These are phyloP conservation scores for Xestia rhomboidea DNA, from an alignment of 2,888 invertebrate species.

Conservation along the genomic window DNA sequence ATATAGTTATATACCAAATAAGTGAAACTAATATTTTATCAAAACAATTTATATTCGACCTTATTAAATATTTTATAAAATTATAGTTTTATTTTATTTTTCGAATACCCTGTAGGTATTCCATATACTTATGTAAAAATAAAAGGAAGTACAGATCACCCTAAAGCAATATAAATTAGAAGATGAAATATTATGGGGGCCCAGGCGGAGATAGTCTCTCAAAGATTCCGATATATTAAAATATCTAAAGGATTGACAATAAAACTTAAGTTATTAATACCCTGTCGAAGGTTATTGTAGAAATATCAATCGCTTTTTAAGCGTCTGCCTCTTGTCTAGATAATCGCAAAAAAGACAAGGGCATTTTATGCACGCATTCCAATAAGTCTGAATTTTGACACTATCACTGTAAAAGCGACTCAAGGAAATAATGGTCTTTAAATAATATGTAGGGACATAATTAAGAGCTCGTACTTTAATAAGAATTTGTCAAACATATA, in stretches of 20 bases:
- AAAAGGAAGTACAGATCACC: background rate
- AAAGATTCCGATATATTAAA: background rate
- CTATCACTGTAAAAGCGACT: background rate
- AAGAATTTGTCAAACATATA: background rate
- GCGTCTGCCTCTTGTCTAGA: background rate
- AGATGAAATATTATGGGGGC: background rate
- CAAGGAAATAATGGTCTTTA: background rate
- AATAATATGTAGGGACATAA: background rate
- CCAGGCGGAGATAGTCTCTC: background rate
- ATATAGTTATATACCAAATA: conserved; percentile 11
- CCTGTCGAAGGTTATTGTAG: background rate
- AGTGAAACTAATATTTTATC: conserved; percentile 20
- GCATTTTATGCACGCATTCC: background rate
- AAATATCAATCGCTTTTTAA: background rate
- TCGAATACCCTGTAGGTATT: background rate
- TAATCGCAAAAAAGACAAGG: background rate
- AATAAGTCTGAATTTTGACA: background rate
- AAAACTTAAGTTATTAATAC: background rate
- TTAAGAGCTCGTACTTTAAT: background rate
- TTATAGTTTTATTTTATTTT: too few relatives aligned
- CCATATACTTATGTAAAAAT: background rate
- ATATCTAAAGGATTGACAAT: background rate
- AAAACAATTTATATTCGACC: conserved; percentile 10
- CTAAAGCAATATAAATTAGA: background rate
- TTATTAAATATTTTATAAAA: conserved; percentile 29